phyloP scores from a whole-genome alignment of 2,113 vertebrate genomes.

The Mus spicilegus region DNA sequence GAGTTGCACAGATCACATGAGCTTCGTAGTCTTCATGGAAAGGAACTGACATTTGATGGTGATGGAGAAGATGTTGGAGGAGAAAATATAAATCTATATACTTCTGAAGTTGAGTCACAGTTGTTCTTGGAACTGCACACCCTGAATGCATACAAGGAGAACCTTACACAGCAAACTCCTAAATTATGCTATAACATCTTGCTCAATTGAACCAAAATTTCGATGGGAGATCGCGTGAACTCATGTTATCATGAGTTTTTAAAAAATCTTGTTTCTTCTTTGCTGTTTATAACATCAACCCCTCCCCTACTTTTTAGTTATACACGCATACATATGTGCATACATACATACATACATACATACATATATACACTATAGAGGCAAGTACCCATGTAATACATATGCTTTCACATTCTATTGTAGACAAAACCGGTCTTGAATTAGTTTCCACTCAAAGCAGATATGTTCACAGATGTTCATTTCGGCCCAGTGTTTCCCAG shows the following conservation, averaged over 20 bases:
- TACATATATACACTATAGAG: not conserved
- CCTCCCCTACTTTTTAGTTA: not conserved
- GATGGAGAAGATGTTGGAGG: constrained; percentile 60
- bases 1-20: constrained; percentile 77
- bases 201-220: constrained; percentile 51
- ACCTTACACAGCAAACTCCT: constrained; percentile 46
- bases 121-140: constrained; percentile 74
- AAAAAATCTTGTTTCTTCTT: constrained; percentile 42
- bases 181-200: constrained; percentile 64
- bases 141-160: constrained; percentile 57
- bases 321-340: not conserved
- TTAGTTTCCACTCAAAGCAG: not conserved
- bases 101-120: constrained; percentile 79
- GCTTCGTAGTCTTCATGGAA: constrained; percentile 75
- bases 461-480: not conserved
- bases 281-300: not conserved
- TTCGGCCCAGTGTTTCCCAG: not conserved
- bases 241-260: constrained; percentile 26
- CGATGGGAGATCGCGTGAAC: constrained; percentile 29
- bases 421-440: not conserved
- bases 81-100: constrained; percentile 80
- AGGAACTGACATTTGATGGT: constrained; percentile 80
- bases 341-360: not conserved
- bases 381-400: not conserved
- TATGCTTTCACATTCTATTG: not conserved